Evolutionary conservation across 2,113 vertebrate genomes (phyloP).

Genomic region (Theristicus caerulescens): DNA sequence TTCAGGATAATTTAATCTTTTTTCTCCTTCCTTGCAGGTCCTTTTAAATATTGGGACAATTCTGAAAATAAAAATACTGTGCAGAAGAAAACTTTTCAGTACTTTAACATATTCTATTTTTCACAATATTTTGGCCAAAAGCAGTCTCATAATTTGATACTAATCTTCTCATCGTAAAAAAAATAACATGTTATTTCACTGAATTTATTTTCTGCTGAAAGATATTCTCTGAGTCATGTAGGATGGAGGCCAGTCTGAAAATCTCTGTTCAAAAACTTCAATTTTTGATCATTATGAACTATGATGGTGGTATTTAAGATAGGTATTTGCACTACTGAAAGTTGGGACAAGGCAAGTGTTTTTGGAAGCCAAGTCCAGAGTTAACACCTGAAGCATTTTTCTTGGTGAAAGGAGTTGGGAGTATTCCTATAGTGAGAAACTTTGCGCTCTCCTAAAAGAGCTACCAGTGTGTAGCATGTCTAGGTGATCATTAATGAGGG

Average conservation of each 20-base stretch:
- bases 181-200: not conserved
- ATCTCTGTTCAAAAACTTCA: not conserved
- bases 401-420: not conserved
- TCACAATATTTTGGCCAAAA: not conserved
- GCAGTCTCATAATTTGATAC: not conserved
- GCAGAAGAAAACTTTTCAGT: not conserved
- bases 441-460: not conserved
- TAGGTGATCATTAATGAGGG: not conserved
- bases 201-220: not conserved
- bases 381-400: not conserved
- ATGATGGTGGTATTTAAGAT: not conserved
- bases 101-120: not conserved
- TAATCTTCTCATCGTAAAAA: not conserved
- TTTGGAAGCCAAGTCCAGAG: not conserved
- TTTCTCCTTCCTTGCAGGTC: not conserved
- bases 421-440: not conserved
- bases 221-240: not conserved
- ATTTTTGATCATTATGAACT: not conserved
- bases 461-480: not conserved
- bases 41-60: not conserved
- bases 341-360: not conserved
- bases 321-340: not conserved
- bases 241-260: not conserved
- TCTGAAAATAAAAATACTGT: not conserved
- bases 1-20: not conserved